Evolutionary conservation across 2,797 vertebrate genomes (phyloP).

Genomic region (Rhodeus uyekii): DNA sequence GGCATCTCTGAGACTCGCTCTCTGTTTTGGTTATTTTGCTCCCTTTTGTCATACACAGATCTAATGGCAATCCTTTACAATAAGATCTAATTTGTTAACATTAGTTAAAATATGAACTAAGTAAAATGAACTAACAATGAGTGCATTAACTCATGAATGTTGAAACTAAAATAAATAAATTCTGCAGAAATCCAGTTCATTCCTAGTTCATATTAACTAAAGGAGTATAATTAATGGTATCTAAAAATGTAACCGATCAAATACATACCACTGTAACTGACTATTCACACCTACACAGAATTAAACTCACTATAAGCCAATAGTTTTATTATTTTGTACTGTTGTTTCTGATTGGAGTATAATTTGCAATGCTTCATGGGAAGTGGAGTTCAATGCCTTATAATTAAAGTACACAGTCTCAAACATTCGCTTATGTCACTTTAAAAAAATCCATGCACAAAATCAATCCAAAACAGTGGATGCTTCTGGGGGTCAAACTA

Average conservation of each 20-base stretch:
- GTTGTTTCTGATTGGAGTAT: not conserved
- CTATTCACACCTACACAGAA: not conserved
- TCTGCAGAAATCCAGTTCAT: no score
- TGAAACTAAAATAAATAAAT: no score
- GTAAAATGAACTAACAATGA: no score
- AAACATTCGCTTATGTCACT: not conserved
- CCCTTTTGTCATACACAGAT: not conserved
- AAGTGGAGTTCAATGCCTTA: not conserved
- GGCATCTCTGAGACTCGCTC: not conserved
- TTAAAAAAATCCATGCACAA: not conserved
- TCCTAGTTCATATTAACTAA: no score
- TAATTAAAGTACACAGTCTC: not conserved
- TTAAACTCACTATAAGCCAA: not conserved
- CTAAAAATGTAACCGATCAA: no score
- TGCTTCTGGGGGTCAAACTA: constrained; percentile 3
- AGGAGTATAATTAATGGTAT: no score
- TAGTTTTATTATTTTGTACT: not conserved
- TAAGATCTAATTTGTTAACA: no score
- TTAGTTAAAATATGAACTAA: no score
- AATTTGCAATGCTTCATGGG: not conserved
- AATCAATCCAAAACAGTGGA: not conserved
- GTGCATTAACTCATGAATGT: no score
- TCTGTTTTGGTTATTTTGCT: not conserved
- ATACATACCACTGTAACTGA: not conserved
- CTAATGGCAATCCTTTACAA: no score